Conservation (phyloP, 1,140 invertebrate species). For the Aphis craccivora region DNA sequence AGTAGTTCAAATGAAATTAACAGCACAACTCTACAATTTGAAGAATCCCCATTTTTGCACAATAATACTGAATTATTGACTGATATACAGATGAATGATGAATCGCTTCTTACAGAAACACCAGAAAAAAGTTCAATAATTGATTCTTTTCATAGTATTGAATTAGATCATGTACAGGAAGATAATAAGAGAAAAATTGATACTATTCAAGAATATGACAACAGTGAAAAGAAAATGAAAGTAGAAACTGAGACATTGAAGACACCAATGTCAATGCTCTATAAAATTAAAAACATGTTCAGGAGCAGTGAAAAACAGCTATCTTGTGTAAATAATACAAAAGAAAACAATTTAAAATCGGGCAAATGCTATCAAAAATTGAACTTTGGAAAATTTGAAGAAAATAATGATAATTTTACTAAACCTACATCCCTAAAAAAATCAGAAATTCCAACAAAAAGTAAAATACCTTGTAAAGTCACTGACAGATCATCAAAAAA, state of each 20-base stretch:
- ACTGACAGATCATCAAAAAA: constrained; percentile 15
- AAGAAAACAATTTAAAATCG: neutral
- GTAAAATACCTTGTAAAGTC: constrained; percentile 52
- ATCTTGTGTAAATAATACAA: neutral
- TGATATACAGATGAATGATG: constrained; percentile 39
- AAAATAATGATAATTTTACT: constrained; percentile 28
- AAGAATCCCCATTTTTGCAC: neutral
- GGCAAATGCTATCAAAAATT: neutral
- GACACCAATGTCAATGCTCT: constrained; percentile 43
- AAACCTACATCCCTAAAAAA: neutral
- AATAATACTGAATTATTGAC: neutral
- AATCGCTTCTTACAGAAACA: constrained; percentile 16
- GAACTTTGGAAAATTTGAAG: neutral
- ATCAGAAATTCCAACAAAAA: constrained; percentile 3
- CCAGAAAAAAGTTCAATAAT: constrained; percentile 12
- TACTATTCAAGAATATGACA: neutral
- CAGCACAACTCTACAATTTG: neutral
- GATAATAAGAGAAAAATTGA: constrained; percentile 50
- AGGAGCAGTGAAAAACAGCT: constrained; percentile 28
- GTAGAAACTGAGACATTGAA: neutral
- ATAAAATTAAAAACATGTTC: constrained; percentile 51
- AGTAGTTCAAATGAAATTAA: neutral
- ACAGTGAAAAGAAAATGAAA: constrained; percentile 36
- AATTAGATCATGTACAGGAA: constrained; percentile 19
- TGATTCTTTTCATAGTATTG: constrained; percentile 55